Evolutionary conservation across 2,797 vertebrate species (phyloP).

Genomic region (Cygnus olor): DNA sequence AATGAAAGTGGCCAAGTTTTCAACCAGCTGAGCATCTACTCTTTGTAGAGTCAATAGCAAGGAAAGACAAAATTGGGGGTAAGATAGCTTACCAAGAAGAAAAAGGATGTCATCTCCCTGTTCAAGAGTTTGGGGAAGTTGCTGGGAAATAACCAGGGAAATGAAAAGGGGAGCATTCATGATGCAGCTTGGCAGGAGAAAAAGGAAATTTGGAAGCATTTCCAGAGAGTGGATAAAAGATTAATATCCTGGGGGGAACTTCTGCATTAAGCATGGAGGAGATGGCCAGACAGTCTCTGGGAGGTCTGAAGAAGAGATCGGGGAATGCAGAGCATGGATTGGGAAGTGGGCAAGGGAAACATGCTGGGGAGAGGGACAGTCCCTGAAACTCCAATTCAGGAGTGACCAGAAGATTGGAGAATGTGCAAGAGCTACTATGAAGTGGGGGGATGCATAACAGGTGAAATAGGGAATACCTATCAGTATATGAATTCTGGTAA

Average conservation of each 20-base stretch:
- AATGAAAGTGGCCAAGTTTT: neutral
- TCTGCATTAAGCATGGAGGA: neutral
- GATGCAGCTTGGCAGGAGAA: neutral
- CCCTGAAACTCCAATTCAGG: neutral
- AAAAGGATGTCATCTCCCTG: neutral
- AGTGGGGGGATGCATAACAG: neutral
- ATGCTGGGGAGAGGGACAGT: neutral
- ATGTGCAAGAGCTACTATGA: neutral
- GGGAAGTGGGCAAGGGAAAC: neutral
- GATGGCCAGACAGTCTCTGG: neutral
- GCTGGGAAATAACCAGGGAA: neutral
- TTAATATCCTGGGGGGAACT: neutral
- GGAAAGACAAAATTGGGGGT: neutral
- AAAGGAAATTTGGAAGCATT: neutral
- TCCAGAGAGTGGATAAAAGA: neutral
- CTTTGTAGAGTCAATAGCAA: neutral
- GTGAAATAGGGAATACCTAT: fast-evolving
- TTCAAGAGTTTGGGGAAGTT: neutral
- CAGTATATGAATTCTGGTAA: neutral
- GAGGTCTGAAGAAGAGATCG: neutral
- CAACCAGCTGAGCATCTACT: neutral
- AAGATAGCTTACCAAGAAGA: neutral
- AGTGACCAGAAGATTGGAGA: neutral
- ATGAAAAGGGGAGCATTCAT: neutral
- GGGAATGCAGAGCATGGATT: neutral